These are phyloP conservation scores for Brenthis ino DNA, from an alignment of 2,888 invertebrate species.

Conservation along the genomic window DNA sequence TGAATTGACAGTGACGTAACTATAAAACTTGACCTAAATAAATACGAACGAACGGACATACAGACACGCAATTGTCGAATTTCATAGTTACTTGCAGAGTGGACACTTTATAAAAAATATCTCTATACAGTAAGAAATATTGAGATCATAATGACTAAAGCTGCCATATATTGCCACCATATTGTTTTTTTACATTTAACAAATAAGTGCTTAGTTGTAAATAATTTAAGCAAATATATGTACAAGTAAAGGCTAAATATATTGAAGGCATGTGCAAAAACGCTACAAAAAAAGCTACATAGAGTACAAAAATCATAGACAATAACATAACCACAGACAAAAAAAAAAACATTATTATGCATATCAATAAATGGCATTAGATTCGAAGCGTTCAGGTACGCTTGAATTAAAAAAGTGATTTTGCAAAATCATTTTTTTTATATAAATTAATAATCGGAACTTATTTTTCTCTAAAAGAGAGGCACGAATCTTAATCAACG, in stretches of 20 bases:
- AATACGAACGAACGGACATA: slow-evolving; percentile 24
- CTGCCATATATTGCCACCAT: slow-evolving; percentile 63
- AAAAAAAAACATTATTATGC: slow-evolving; percentile 33
- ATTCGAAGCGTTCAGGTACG: slow-evolving; percentile 40
- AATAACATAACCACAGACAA: slow-evolving; percentile 28
- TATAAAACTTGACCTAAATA: slow-evolving; percentile 17
- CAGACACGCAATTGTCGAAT: slow-evolving; percentile 10
- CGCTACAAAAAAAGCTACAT: slow-evolving; percentile 34
- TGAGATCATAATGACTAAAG: slow-evolving; percentile 53
- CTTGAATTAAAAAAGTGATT: slow-evolving; percentile 32
- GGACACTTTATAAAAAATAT: slow-evolving; percentile 24
- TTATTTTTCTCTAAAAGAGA: slow-evolving; percentile 26
- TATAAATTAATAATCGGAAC: slow-evolving; percentile 23
- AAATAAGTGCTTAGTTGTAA: slow-evolving; percentile 15
- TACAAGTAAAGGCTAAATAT: slow-evolving; percentile 26
- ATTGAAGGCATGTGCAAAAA: slow-evolving; percentile 37
- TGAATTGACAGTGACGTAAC: slow-evolving; percentile 22
- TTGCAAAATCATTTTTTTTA: slow-evolving; percentile 33
- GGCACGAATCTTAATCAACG: slow-evolving; percentile 33
- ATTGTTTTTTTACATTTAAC: slow-evolving; percentile 35
- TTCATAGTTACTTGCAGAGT: slow-evolving; percentile 21
- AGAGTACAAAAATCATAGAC: slow-evolving; percentile 30
- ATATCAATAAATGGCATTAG: slow-evolving; percentile 42
- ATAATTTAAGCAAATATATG: slow-evolving; percentile 11
- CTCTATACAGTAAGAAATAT: slow-evolving; percentile 34